Percentiles rank a stretch among this genome's conserved stretches.
These are phyloP conservation scores for Cetoscarus ocellatus DNA, from an alignment of 2,797 vertebrate species.

Conservation along the genomic window DNA sequence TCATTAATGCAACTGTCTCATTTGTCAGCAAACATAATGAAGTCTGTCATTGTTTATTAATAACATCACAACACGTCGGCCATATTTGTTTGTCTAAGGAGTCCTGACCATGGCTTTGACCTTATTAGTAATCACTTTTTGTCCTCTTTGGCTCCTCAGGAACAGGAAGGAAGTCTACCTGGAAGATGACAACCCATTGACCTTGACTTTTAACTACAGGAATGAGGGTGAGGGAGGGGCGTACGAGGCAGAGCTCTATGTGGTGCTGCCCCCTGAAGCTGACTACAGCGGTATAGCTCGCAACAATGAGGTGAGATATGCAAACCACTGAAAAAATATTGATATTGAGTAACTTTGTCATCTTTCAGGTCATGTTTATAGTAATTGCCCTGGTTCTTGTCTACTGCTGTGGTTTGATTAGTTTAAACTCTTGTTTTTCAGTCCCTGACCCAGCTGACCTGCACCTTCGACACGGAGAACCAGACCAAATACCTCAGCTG, in stretches of 20 bases:
- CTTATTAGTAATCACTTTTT: conserved; percentile 27
- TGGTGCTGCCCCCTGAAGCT: conserved; percentile 90
- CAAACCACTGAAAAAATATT: not conserved
- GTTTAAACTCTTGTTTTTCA: conserved; percentile 56
- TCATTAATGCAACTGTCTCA: conserved; percentile 24
- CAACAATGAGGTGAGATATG: conserved; percentile 87
- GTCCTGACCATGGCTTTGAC: conserved; percentile 11
- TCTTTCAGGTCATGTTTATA: not conserved
- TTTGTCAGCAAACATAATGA: conserved; percentile 18
- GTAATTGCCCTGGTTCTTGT: not conserved
- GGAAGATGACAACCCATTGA: conserved; percentile 91
- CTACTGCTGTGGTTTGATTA: conserved; percentile 12
- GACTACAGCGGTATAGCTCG: conserved; percentile 93
- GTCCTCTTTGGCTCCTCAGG: conserved; percentile 68
- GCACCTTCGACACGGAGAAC: conserved; percentile 90
- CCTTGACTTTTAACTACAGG: conserved; percentile 89
- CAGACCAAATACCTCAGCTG: conserved; percentile 91
- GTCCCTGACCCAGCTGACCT: conserved; percentile 91
- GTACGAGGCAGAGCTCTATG: conserved; percentile 93
- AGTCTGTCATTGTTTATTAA: conserved; percentile 8
- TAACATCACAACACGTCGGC: not conserved
- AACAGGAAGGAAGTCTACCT: conserved; percentile 89
- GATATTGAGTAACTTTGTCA: not conserved
- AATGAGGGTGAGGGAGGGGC: conserved; percentile 94
- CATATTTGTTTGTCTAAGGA: conserved; percentile 15